Conservation (phyloP, 2,888 invertebrate genomes). For the Himalopsyche japonica region DNA sequence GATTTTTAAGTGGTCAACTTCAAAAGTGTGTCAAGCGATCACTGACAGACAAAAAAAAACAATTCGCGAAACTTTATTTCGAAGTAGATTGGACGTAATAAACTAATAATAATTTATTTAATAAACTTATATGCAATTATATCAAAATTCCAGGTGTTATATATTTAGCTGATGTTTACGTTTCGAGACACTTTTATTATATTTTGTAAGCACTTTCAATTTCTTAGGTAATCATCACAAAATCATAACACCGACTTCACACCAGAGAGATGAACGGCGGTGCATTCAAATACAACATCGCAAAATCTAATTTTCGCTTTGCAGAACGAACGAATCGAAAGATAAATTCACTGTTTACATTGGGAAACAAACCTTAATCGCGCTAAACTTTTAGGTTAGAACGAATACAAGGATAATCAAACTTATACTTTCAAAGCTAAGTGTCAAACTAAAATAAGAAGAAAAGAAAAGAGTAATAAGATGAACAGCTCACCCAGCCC, state of each 20-base stretch:
- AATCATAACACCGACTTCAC: not conserved
- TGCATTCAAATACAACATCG: not conserved
- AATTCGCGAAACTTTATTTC: not conserved
- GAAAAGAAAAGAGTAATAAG: not conserved
- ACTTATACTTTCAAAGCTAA: not conserved
- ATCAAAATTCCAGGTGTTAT: not conserved
- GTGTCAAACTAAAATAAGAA: constrained; percentile 12
- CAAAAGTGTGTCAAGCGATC: not conserved
- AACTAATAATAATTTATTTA: not conserved
- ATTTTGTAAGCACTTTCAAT: not conserved
- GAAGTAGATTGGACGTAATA: not conserved
- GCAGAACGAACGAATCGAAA: not conserved
- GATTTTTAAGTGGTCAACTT: not conserved
- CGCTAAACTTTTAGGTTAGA: not conserved
- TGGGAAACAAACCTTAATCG: not conserved
- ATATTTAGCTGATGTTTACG: not conserved
- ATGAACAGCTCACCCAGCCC: not conserved
- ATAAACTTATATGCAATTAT: not conserved
- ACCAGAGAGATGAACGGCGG: not conserved
- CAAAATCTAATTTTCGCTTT: not conserved
- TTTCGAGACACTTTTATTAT: not conserved
- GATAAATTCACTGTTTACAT: not conserved
- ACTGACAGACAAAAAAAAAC: not conserved
- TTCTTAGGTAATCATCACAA: not conserved
- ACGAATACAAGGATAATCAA: not conserved